Conservation (phyloP, 2,113 vertebrate genomes). For the Ardeotis arabs region DNA sequence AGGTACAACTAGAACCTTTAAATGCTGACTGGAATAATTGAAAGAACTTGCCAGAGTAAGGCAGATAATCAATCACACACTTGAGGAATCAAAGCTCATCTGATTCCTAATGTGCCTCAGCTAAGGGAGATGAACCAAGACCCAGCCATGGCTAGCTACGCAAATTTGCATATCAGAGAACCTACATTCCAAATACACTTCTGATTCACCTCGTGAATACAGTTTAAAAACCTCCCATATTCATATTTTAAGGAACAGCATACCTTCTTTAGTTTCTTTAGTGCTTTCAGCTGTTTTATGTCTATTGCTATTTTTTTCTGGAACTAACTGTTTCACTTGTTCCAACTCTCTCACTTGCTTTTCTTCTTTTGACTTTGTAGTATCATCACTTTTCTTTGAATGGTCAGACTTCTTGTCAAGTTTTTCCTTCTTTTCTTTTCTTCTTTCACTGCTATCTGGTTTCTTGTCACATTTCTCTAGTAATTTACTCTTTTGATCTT, state of each 20-base stretch:
- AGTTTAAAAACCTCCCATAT: not conserved
- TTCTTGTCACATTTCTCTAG: conserved; percentile 77
- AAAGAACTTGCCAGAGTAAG: not conserved
- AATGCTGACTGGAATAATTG: not conserved
- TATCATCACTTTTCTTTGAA: conserved; percentile 71
- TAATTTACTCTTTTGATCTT: conserved; percentile 74
- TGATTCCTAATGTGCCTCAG: not conserved
- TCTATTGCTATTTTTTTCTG: conserved; percentile 81
- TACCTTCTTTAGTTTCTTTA: conserved; percentile 94
- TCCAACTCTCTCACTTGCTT: conserved; percentile 69
- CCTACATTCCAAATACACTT: not conserved
- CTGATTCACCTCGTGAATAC: not conserved
- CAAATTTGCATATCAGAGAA: not conserved
- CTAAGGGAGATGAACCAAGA: not conserved
- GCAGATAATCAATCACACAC: not conserved
- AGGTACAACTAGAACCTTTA: not conserved
- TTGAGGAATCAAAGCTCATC: not conserved
- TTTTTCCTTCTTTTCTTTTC: conserved; percentile 82
- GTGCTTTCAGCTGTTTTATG: conserved; percentile 81
- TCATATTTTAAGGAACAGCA: not conserved
- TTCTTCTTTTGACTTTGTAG: conserved; percentile 71
- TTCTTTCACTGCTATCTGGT: conserved; percentile 74
- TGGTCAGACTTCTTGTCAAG: conserved; percentile 75
- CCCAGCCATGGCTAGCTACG: not conserved
- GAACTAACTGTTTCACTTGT: conserved; percentile 46